Base-by-base conservation (phyloP, 2,797 vertebrate species). In the Takifugu rubripes region DNA sequence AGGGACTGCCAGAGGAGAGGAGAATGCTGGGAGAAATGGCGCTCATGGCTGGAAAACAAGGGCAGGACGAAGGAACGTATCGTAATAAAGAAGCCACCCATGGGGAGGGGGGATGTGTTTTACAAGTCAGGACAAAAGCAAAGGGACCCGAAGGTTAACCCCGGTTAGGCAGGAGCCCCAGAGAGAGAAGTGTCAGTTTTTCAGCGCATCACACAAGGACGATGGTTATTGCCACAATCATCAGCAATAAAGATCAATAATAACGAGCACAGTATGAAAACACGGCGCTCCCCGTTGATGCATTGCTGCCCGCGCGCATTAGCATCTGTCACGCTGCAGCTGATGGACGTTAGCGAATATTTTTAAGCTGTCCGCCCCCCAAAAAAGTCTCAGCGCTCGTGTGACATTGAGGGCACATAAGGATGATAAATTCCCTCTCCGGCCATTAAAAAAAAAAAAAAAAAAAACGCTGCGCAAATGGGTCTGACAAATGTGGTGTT, bases 1-100 rank as follows among this genome's bases (percentile, higher is more conserved):
- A 47, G 66, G 78, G 71, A 70, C 80, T 83, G 84, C 88, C 85
- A 89, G 69, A 81, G 78, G 74, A 86, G 78, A 88, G 72, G 53
- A 45, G 59, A 63, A 67, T 68, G 69, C 61, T 66, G 64, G 68
- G 79, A 82, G 75, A 79, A 74, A 83, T 71, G 74, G 70, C 77
- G 78, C 49, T 70, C 64, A 72, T 42, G 16, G 43, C 43, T 33
- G 3, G 16, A 3, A 45, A 45, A 45, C 15, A 16, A 45, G 43
- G 43, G 43, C 43, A 45, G 31, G 31, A 8, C 31, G 31, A 33
- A 40, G 8, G 21, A 49, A n/a, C 26, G 25, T 45, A n/a, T 25
- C 11, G 40, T 27, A 50, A 60, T 49, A 36, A 46, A 48, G 17
- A 5, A 12, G 24, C 43, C 43, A 2, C 43, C 4, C 2, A 5